Evolutionary conservation across 2,888 invertebrate genomes (phyloP).

Genomic region (Agonopterix heracliana): DNA sequence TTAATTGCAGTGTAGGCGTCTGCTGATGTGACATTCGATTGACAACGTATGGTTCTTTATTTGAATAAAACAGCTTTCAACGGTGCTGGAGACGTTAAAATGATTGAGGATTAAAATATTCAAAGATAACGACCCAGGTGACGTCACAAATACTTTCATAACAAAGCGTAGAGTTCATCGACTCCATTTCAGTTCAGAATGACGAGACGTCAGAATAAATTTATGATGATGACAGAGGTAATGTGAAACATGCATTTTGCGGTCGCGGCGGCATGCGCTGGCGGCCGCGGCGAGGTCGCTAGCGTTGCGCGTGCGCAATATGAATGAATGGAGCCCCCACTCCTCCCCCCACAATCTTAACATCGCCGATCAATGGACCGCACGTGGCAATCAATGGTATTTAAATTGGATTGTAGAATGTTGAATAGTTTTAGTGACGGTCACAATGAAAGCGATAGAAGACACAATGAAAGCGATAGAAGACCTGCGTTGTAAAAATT

Average conservation of each 20-base stretch:
- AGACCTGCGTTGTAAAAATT: no score
- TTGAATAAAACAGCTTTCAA: constrained; percentile 36
- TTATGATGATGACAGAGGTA: constrained; percentile 44
- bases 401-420: constrained; percentile 26
- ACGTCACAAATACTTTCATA: constrained; percentile 23
- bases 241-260: constrained; percentile 41
- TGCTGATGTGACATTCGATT: constrained; percentile 33
- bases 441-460: no score
- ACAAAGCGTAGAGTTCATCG: constrained; percentile 47
- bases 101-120: constrained; percentile 26
- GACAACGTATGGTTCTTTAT: constrained; percentile 27
- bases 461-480: no score
- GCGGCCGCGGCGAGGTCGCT: constrained; percentile 36
- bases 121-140: constrained; percentile 16
- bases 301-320: constrained; percentile 52
- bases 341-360: constrained; percentile 19
- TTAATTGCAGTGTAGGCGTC: constrained; percentile 41
- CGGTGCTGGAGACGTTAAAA: constrained; percentile 17
- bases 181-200: constrained; percentile 29
- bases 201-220: constrained; percentile 34
- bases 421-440: not conserved
- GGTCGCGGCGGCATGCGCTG: constrained; percentile 21
- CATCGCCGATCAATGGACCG: constrained; percentile 55
- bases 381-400: constrained; percentile 58
- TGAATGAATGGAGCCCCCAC: constrained; percentile 52